Evolutionary conservation across 2,113 vertebrate genomes (phyloP).

Genomic region (Hypocryptadius cinnamomeus): DNA sequence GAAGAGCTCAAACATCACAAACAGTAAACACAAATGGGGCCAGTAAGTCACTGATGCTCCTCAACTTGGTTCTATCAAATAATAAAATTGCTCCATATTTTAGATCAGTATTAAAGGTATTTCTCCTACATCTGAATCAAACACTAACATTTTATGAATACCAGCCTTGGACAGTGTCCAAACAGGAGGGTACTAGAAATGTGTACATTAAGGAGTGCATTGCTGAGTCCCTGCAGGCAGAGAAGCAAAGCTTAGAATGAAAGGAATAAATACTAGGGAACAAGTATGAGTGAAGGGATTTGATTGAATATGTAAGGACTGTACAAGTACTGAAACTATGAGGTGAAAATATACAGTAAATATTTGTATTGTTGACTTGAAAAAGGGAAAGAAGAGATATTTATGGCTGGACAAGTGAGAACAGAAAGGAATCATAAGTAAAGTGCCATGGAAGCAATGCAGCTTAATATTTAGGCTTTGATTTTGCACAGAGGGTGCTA

Average conservation of each 20-base stretch:
- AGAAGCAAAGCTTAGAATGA: constrained; percentile 44
- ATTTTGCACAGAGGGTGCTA: background rate
- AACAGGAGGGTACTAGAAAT: constrained; percentile 30
- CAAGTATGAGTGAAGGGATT: constrained; percentile 52
- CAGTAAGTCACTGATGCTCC: background rate
- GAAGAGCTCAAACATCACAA: background rate
- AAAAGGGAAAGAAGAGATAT: constrained; percentile 6
- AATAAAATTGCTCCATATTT: background rate
- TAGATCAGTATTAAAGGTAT: background rate
- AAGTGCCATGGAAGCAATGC: background rate
- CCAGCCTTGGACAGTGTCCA: constrained; percentile 14
- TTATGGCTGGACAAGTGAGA: background rate
- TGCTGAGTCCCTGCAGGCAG: constrained; percentile 33
- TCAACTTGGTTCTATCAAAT: background rate
- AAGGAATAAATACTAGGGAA: constrained; percentile 33
- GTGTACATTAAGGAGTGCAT: constrained; percentile 9
- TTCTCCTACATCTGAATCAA: background rate
- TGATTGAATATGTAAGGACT: constrained; percentile 43
- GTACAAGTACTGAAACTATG: constrained; percentile 41
- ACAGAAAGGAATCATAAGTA: background rate
- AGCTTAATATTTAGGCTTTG: background rate
- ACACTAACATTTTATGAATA: background rate
- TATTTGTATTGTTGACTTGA: constrained; percentile 49
- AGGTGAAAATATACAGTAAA: constrained; percentile 37
- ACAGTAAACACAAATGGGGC: background rate